Base-by-base conservation (phyloP, 1,140 invertebrate genomes). In the Theocolax elegans region DNA sequence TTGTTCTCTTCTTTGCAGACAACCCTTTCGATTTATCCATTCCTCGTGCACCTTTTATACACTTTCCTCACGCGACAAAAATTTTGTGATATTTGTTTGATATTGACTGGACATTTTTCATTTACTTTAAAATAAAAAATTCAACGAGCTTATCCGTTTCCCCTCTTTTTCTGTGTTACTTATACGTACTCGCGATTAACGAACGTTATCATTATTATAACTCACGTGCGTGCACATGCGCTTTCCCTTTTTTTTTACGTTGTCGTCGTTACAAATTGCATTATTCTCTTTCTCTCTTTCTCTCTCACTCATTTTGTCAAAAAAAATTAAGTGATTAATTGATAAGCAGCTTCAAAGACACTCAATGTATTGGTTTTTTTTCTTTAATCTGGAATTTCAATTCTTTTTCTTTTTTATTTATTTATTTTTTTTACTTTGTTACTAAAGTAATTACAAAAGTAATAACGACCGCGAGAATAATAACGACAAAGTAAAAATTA, bases 371-470 rank as follows among this genome's bases (percentile, higher is more conserved):
- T 38, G 15, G 46, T 67, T 60, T 13, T 48, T 53, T 64, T 75
- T 54, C 59, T 70, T 70, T 74, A n/a, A n/a, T 44, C 27, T 72
- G 56, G 64, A 71, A 71, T 75, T 62, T 72, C 49, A 51, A 67
- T 72, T 35, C 62, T 58, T 40, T 35, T 67, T n/a, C n/a, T n/a
- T n/a, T n/a, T n/a, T n/a, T n/a, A n/a, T n/a, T n/a, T n/a, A n/a
- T n/a, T n/a, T n/a, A n/a, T n/a, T n/a, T 63, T 64, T 44, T 73
- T 73, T 70, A 70, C 67, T 73, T 73, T 70, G 72, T 73, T 70
- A 73, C 67, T 73, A 70, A 75, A 73, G 72, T 71, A 72, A 70
- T 72, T 72, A 72, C 65, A 75, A 71, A 72, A 71, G 69, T 71
- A 71, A 73, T 74, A 69, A 72, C 64, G 49, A 71, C 54, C 49